These are phyloP conservation scores for Thinocorus orbignyianus DNA, from an alignment of 2,113 vertebrate genomes.

Conservation along the genomic window DNA sequence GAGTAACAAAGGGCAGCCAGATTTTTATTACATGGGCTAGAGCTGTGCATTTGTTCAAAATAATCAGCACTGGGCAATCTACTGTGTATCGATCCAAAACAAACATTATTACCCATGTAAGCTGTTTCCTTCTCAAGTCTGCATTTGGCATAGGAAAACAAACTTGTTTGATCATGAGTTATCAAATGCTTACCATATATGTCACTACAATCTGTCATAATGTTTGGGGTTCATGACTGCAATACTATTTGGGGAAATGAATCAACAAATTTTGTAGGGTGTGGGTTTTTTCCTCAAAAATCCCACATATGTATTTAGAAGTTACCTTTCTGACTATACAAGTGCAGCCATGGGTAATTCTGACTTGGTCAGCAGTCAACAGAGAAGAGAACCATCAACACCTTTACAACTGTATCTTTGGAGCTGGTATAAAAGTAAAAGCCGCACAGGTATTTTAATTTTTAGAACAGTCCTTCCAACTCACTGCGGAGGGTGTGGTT, in stretches of 20 bases:
- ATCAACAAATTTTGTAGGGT: neutral
- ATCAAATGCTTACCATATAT: neutral
- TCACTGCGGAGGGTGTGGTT: neutral
- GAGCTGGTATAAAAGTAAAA: neutral
- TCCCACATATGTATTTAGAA: neutral
- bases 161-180: slow-evolving; percentile 44
- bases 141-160: slow-evolving; percentile 21
- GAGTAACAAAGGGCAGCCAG: slow-evolving; percentile 28
- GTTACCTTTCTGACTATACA: neutral
- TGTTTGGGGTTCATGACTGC: neutral
- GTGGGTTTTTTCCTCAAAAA: neutral
- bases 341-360: accelerated
- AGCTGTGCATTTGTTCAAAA: slow-evolving; percentile 46
- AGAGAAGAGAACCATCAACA: neutral
- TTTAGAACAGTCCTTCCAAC: neutral
- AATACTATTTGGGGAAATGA: neutral
- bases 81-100: slow-evolving; percentile 24
- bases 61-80: slow-evolving; percentile 29
- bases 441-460: neutral
- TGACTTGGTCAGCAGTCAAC: neutral
- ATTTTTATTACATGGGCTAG: slow-evolving; percentile 27
- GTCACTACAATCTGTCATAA: neutral
- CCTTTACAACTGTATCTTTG: neutral
- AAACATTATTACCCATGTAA: slow-evolving; percentile 20
- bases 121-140: slow-evolving; percentile 10